Evolutionary conservation across 2,113 vertebrate genomes (phyloP).

Genomic region (Gymnobelideus leadbeateri): DNA sequence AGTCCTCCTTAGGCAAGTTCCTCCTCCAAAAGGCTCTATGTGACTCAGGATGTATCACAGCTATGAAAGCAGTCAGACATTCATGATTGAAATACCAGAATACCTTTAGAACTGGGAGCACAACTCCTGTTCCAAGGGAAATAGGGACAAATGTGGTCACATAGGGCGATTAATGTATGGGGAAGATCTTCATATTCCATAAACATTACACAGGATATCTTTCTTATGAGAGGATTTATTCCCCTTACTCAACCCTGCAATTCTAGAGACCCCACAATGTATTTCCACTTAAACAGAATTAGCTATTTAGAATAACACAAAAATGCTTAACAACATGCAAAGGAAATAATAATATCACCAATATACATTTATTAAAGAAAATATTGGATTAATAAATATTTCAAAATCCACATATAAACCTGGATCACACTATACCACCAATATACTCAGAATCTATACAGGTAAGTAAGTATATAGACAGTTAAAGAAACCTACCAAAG

Average conservation of each 20-base stretch:
- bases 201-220: neutral
- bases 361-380: neutral
- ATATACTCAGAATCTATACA: neutral
- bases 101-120: no score
- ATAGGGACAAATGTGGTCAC: no score
- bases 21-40: no score
- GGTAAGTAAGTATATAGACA: neutral
- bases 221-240: neutral
- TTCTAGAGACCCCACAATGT: neutral
- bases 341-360: neutral
- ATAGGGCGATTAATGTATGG: no score
- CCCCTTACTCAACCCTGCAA: neutral
- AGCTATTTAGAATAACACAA: neutral
- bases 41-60: no score
- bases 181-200: no score
- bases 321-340: neutral
- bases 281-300: neutral
- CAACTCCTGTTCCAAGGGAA: no score
- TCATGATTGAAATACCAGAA: no score
- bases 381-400: neutral
- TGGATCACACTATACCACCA: neutral
- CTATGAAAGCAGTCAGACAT: no score
- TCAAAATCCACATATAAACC: neutral
- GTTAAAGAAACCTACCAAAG: neutral
- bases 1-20: no score